Conservation (phyloP, 2,113 vertebrate species). For the Hemiscyllium ocellatum region DNA sequence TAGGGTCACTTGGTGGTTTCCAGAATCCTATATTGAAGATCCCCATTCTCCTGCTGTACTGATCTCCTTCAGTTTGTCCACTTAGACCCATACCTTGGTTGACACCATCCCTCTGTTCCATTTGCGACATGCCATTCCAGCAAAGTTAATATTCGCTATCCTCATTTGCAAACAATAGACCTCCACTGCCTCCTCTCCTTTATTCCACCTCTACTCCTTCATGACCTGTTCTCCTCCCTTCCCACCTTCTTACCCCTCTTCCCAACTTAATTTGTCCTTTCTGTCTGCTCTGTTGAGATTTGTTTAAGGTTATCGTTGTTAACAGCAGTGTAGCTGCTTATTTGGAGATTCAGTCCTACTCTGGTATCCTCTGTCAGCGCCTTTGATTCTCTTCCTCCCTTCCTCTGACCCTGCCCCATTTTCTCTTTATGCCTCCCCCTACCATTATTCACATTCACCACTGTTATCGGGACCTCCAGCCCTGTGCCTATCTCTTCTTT, state of each 20-base stretch:
- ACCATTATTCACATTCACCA: not conserved
- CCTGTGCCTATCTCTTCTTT: not conserved
- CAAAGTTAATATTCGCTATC: not conserved
- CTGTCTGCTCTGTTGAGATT: not conserved
- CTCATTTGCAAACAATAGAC: not conserved
- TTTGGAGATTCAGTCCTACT: not conserved
- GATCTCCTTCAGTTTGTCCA: not conserved
- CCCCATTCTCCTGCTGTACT: not conserved
- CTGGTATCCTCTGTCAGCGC: not conserved
- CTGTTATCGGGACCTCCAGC: not conserved
- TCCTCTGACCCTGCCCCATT: too few relatives aligned
- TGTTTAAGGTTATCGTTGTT: not conserved
- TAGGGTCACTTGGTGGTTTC: not conserved
- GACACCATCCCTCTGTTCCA: not conserved
- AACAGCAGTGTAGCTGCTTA: not conserved
- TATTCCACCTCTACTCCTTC: not conserved
- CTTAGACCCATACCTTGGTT: not conserved
- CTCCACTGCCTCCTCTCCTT: not conserved
- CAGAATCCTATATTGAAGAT: not conserved
- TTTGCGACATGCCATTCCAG: not conserved
- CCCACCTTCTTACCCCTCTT: not conserved
- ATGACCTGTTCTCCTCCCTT: not conserved
- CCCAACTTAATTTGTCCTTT: not conserved
- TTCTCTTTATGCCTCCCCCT: not conserved
- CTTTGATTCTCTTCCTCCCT: not conserved